Percentiles rank a stretch among this genome's conserved stretches.
Evolutionary conservation across 2,113 vertebrate species (phyloP).

Genomic region (Panurus biarmicus): DNA sequence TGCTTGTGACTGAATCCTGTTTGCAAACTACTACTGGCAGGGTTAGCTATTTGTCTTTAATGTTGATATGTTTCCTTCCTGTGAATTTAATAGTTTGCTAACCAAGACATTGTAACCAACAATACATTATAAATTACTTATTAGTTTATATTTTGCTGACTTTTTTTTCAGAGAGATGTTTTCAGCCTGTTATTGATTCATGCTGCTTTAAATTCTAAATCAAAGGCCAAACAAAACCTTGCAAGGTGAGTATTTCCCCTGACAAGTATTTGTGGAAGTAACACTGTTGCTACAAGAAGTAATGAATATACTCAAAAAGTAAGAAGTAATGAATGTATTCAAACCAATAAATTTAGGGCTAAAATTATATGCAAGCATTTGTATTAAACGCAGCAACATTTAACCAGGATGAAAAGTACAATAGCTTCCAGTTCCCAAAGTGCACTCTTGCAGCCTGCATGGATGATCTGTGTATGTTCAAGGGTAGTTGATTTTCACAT

Average conservation of each 20-base stretch:
- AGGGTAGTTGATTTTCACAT: background rate
- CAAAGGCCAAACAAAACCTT: conserved; percentile 73
- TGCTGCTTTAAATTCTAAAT: conserved; percentile 81
- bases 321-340: background rate
- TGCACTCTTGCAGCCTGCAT: background rate
- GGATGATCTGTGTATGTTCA: background rate
- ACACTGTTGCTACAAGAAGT: background rate
- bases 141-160: background rate
- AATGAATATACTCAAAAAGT: background rate
- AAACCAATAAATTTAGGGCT: background rate
- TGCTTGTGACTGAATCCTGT: background rate
- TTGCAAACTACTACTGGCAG: background rate
- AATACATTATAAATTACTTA: background rate
- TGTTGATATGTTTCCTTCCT: background rate
- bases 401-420: background rate
- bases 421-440: background rate
- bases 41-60: background rate
- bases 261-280: background rate
- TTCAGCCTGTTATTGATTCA: conserved; percentile 89
- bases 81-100: background rate
- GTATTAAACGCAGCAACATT: background rate
- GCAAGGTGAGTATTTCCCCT: conserved; percentile 74
- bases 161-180: conserved; percentile 83
- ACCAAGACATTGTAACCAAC: background rate
- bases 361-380: background rate